Base-by-base conservation (phyloP, 2,888 invertebrate species). In the Drosophila infuscata region DNA sequence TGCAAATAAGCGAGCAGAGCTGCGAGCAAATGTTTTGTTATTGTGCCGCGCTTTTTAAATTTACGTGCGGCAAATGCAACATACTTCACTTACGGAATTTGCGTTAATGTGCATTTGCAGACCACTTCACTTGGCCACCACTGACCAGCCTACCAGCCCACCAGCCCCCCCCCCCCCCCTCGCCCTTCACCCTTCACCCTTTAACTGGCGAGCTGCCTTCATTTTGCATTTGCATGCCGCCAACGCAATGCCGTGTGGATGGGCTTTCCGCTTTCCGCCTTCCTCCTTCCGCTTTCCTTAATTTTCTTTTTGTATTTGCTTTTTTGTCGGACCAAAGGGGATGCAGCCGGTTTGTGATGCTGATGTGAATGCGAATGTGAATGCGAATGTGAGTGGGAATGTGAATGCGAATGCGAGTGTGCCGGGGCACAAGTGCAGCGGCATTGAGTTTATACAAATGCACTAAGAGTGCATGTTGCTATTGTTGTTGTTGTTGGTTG, bases 61-160 rank as follows among this genome's bases (percentile, higher is more conserved):
- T 89, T 91, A 91, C 88, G 90, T 91, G 80, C 88, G 81, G 91
- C 86, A 91, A 91, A 91, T 91, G 84, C 83, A 90, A 88, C 86
- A 89, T 91, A 83, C 84, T 89, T 82, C 91, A 89, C 89, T 91
- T 91, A 78, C 89, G 88, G 89, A 82, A 88, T 88, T 91, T 91
- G 82, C 89, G 84, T 90, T 89, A 91, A 91, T 91, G 91, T 81
- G 88, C 76, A 91, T 87, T 90, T 81, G 86, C 83, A 88, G 90
- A 91, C 91, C 91, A 91, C 91, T 91, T 91, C 90, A 90, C 76
- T 79, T 79, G 76, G 63, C 67, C 58, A 59, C 29, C 63, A 57
- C 59, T 61, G 65, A 59, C 61, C 76, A 65, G 41, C 8, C 38
- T n/a, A n/a, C n/a, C n/a, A 17, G 38, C 62, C 60, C 25, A 51